phyloP scores from a whole-genome alignment of 2,797 vertebrate genomes.

The Gobio occitaniae region DNA sequence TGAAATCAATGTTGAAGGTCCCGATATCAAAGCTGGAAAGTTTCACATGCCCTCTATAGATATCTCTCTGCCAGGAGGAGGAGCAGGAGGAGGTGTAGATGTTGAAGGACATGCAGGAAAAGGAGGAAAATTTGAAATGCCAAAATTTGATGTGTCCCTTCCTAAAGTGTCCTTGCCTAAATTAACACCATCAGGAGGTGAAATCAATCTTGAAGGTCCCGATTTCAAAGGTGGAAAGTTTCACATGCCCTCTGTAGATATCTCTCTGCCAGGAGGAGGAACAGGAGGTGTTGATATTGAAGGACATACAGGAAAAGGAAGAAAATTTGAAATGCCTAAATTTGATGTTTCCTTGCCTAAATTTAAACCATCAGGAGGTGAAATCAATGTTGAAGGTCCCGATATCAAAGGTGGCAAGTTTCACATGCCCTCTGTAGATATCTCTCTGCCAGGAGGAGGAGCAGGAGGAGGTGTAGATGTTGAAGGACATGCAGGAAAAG shows the following conservation, averaged over 20 bases:
- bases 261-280: conserved; percentile 40
- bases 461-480: background rate
- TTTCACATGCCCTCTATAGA: conserved; percentile 42
- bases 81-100: background rate
- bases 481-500: background rate
- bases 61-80: conserved; percentile 54
- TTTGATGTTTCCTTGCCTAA: conserved; percentile 60
- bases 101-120: background rate
- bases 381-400: conserved; percentile 12
- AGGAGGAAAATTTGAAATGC: conserved; percentile 66
- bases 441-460: conserved; percentile 45
- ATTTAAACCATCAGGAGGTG: background rate
- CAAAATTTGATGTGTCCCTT: conserved; percentile 60
- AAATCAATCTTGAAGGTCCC: conserved; percentile 48
- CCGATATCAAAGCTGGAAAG: too few species aligned
- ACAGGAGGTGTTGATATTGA: background rate
- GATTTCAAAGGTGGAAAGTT: conserved; percentile 45
- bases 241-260: conserved; percentile 45
- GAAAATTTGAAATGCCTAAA: conserved; percentile 49
- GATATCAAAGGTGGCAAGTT: conserved; percentile 2
- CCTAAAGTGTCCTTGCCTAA: conserved; percentile 18
- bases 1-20: background rate
- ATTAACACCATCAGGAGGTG: conserved; percentile 44
- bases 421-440: conserved; percentile 44
- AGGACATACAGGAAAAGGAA: background rate